Percentiles rank a stretch among this genome's conserved stretches.
Evolutionary conservation across 2,113 vertebrate species (phyloP).

Genomic region (Spilogale gracilis): DNA sequence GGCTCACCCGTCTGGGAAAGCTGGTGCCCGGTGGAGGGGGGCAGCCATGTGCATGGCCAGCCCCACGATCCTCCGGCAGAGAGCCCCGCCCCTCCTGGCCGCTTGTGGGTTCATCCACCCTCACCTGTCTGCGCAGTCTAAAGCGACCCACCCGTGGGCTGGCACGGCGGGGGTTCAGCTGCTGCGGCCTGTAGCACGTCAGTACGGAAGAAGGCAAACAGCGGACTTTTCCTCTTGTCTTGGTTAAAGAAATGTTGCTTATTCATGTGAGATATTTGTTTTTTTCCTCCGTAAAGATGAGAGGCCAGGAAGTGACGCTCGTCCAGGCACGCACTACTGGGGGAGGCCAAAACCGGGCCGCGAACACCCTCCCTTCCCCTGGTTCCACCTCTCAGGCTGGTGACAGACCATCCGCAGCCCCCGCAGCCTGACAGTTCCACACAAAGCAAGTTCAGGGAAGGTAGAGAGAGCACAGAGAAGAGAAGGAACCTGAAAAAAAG

Average conservation of each 20-base stretch:
- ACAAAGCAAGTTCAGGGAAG: conserved; percentile 22
- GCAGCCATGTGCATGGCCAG: fast-evolving
- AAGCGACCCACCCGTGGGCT: neutral
- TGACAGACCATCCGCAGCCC: neutral
- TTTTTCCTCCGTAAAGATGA: neutral
- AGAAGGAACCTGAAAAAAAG: neutral
- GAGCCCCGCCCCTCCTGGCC: neutral
- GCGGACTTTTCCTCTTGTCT: conserved; percentile 9
- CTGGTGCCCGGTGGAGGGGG: neutral
- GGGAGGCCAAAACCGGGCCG: neutral
- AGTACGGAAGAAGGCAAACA: conserved; percentile 12
- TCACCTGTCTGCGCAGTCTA: conserved; percentile 49
- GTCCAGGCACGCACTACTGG: neutral
- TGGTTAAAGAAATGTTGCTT: fast-evolving
- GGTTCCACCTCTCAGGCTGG: neutral
- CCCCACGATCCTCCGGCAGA: neutral
- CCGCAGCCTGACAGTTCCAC: neutral
- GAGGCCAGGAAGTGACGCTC: neutral
- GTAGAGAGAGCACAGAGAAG: neutral
- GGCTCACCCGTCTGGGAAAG: fast-evolving
- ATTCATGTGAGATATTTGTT: neutral
- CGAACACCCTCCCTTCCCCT: neutral
- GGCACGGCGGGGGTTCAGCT: neutral
- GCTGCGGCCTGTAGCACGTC: neutral
- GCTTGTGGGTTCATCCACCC: fast-evolving